Evolutionary conservation across 2,888 invertebrate species (phyloP).

Genomic region (Tenthredo livida): DNA sequence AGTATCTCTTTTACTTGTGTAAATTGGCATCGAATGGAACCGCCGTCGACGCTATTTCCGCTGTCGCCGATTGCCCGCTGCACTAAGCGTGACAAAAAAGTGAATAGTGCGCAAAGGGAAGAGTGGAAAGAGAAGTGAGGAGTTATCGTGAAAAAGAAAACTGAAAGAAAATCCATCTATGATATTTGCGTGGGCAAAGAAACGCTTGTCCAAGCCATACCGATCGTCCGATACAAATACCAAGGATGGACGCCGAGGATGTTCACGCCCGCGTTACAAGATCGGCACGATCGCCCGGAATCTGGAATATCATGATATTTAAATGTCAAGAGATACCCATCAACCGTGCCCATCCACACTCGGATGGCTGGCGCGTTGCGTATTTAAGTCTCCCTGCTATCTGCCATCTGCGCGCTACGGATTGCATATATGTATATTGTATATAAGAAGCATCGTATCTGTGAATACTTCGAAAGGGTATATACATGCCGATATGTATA

Average conservation of each 20-base stretch:
- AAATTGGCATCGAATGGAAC: conserved; percentile 42
- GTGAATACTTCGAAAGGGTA: neutral
- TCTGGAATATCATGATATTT: conserved; percentile 53
- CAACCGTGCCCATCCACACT: conserved; percentile 49
- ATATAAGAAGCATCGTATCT: neutral
- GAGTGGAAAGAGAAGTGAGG: neutral
- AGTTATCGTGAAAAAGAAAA: neutral
- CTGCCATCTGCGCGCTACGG: conserved; percentile 26
- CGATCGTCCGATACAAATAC: conserved; percentile 37
- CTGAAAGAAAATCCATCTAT: neutral
- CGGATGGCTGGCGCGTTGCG: conserved; percentile 35
- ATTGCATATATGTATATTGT: conserved; percentile 11
- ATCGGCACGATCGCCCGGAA: conserved; percentile 52
- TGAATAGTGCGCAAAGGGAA: neutral
- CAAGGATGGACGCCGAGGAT: conserved; percentile 44
- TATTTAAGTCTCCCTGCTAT: conserved; percentile 34
- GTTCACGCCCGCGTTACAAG: conserved; percentile 53
- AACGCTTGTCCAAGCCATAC: neutral
- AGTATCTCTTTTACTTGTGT: conserved; percentile 48
- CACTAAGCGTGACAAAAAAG: conserved; percentile 3
- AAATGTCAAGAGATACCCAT: conserved; percentile 53
- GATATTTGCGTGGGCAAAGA: conserved; percentile 35
- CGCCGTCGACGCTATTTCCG: conserved; percentile 28
- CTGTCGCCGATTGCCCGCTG: neutral
- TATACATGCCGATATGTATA: neutral